Base-by-base conservation (phyloP, 2,113 vertebrate species). In the Steatornis caripensis region DNA sequence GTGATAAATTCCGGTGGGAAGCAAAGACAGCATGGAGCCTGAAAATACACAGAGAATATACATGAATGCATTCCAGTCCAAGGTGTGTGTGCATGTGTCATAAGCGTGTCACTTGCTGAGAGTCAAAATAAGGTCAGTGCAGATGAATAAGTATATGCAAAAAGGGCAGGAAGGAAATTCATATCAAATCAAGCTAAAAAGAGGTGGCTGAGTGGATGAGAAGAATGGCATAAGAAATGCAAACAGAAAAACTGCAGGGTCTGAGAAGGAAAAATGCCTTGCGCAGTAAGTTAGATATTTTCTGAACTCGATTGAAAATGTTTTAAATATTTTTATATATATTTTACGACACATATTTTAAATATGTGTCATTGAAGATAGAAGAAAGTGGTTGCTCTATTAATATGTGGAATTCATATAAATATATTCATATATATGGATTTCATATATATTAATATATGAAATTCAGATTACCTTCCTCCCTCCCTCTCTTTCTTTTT, bases 61-160 rank as follows among this genome's bases (percentile, higher is more conserved):
- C 79, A 75, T 54, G 45, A 84, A 76, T 72, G 24, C 65, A 54
- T 74, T 95, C 70, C 69, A 69, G 60, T 80, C 87, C 65, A 78
- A 34, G 68, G 61, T 54, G 64, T 84, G 45, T 0, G 11, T 64
- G 55, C 41, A 24, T 71, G 48, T 93, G 41, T 93, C 53, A 2
- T 21, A 87, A 84, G 34, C 27, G 48, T 92, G 86, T 95, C 79
- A 82, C 79, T 84, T 58, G 87, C 76, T 95, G 81, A 93, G 85
- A 91, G 76, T 89, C 86, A 95, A 93, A 97, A 92, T 77, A 91
- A 97, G 94, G 94, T 97, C 92, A 97, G 49, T 72, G 55, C 74
- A 89, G 91, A 94, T 96, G 93, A 95, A 41, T 57, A 95, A 95
- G 37, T 90, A 71, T 87, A 79, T 96, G 83, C 24, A 19, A 94